Conservation (phyloP, 2,888 invertebrate species). For the Gari tellinella region DNA sequence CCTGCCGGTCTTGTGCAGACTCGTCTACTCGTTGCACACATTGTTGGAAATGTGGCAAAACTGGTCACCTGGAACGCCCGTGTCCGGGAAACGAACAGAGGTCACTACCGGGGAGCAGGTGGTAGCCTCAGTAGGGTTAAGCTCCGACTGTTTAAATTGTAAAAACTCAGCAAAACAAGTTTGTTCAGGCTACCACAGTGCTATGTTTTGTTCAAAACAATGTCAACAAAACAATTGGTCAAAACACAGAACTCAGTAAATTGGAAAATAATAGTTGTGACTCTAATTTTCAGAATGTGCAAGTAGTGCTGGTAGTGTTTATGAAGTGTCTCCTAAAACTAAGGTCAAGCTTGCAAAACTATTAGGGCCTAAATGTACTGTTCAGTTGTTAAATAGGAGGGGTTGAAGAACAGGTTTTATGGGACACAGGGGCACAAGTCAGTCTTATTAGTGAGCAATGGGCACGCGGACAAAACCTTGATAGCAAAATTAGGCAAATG, state of each 20-base stretch:
- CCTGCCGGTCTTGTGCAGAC: conserved; percentile 1
- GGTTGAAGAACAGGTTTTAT: conserved; percentile 14
- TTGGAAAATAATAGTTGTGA: too few relatives aligned
- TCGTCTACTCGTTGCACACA: conserved; percentile 9
- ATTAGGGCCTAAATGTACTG: conserved; percentile 14
- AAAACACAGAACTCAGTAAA: conserved; percentile 1
- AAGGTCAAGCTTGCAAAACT: conserved; percentile 21
- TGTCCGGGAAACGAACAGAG: conserved; percentile 21
- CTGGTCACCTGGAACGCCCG: conserved; percentile 4
- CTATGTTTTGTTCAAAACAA: too few relatives aligned
- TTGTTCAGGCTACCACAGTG: too few relatives aligned
- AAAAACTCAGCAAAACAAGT: too few relatives aligned
- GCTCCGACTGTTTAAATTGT: too few relatives aligned
- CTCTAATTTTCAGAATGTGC: too few relatives aligned
- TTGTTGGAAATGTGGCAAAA: conserved; percentile 25
- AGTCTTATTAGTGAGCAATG: conserved; percentile 7
- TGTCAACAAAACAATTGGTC: conserved; percentile 18
- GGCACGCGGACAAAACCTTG: conserved; percentile 2
- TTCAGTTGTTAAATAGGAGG: conserved; percentile 2
- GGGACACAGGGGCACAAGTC: conserved; percentile 46
- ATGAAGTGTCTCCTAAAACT: conserved; percentile 25
- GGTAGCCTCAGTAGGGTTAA: too few relatives aligned
- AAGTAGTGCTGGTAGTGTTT: too few relatives aligned
- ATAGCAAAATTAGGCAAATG: background rate
- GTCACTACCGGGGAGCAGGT: conserved; percentile 5